phyloP scores from a whole-genome alignment of 2,888 invertebrate species.

The Papilio elwesi region DNA sequence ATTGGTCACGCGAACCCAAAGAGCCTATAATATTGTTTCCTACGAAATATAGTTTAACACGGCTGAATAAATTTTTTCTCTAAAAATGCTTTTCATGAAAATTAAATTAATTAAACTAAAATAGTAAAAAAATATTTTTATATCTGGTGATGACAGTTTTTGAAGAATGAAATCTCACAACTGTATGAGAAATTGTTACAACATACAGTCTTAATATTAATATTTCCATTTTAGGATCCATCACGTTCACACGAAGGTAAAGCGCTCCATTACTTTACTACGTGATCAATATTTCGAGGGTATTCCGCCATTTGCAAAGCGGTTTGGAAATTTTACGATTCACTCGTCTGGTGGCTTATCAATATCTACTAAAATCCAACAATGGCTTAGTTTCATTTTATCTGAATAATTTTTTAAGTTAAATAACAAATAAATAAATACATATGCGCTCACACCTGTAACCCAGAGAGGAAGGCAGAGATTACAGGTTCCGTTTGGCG shows the following conservation, averaged over 20 bases:
- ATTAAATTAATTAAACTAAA: no score
- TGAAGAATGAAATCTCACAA: background rate
- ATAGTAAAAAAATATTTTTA: no score
- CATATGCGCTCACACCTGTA: no score
- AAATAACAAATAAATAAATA: background rate
- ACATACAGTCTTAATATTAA: slow-evolving; percentile 10
- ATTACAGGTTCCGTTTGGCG: no score
- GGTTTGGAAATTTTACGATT: slow-evolving; percentile 26
- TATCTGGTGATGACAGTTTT: background rate
- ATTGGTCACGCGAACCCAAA: no score
- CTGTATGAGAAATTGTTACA: background rate
- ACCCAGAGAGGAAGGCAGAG: no score
- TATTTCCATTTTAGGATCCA: slow-evolving; percentile 16
- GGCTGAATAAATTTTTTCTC: no score
- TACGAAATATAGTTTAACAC: no score
- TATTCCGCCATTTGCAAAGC: slow-evolving; percentile 21
- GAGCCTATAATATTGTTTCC: no score
- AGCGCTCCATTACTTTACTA: slow-evolving; percentile 22
- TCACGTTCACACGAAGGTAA: slow-evolving; percentile 17
- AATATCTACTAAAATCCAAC: slow-evolving; percentile 12
- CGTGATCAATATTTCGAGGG: slow-evolving; percentile 24
- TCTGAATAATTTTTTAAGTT: background rate
- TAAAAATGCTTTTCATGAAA: no score
- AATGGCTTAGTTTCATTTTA: background rate
- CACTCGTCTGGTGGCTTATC: slow-evolving; percentile 19